Conservation (phyloP, 2,113 vertebrate genomes). For the Rynchops niger region DNA sequence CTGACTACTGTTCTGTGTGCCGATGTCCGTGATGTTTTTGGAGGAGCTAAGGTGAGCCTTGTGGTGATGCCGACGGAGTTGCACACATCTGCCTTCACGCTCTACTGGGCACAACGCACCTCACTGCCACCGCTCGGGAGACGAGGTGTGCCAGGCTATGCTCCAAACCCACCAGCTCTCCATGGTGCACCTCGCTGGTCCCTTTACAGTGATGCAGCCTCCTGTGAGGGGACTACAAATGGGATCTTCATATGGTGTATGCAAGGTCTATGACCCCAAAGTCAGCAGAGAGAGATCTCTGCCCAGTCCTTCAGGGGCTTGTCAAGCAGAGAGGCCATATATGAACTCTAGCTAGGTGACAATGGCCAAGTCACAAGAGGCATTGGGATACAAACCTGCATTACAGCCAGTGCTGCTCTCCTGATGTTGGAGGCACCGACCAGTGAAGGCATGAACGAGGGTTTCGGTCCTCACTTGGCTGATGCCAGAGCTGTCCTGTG, state of each 20-base stretch:
- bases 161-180: neutral
- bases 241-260: neutral
- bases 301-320: neutral
- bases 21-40: neutral
- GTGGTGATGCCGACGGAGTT: neutral
- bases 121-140: neutral
- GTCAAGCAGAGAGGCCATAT: neutral
- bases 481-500: neutral
- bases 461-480: neutral
- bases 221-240: neutral
- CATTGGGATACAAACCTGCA: neutral
- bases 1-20: neutral
- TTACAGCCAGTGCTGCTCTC: neutral
- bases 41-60: neutral
- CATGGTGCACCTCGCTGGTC: neutral
- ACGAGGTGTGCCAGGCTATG: neutral
- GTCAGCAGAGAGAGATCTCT: neutral
- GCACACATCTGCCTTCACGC: neutral
- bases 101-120: neutral
- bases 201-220: neutral
- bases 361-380: neutral
- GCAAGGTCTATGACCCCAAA: neutral
- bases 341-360: neutral
- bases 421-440: neutral
- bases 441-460: neutral